phyloP scores from a whole-genome alignment of 2,113 vertebrate species.

The Girardinichthys multiradiatus region DNA sequence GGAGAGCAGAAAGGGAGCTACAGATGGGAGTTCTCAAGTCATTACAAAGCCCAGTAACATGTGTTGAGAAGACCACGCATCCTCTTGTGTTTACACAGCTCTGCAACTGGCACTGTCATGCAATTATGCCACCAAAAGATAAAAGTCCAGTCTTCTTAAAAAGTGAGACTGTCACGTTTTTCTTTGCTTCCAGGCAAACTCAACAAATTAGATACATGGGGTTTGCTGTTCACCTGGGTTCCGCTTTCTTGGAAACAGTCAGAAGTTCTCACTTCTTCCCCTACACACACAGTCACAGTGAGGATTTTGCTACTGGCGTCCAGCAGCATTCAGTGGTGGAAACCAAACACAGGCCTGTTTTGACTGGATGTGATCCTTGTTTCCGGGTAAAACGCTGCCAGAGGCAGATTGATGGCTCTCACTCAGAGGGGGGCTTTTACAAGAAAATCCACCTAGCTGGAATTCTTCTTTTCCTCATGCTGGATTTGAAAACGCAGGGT shows the following conservation, averaged over 20 bases:
- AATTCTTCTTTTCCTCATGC: conserved; percentile 62
- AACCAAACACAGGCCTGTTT: conserved; percentile 78
- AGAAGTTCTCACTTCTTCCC: conserved; percentile 36
- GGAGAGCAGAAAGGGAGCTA: conserved; percentile 58
- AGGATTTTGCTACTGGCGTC: conserved; percentile 64
- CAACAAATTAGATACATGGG: conserved; percentile 66
- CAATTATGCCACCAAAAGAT: conserved; percentile 58
- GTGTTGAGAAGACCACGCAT: conserved; percentile 63
- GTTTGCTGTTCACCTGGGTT: conserved; percentile 62
- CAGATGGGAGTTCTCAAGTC: conserved; percentile 77
- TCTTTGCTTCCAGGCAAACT: conserved; percentile 57
- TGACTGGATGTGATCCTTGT: conserved; percentile 77
- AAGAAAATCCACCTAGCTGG: conserved; percentile 69
- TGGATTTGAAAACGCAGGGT: conserved; percentile 48
- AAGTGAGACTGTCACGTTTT: conserved; percentile 44
- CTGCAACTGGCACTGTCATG: conserved; percentile 41
- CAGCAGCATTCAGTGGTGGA: conserved; percentile 67
- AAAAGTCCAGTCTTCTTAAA: conserved; percentile 61
- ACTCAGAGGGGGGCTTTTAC: conserved; percentile 71
- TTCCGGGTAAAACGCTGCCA: conserved; percentile 72
- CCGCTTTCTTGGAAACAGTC: conserved; percentile 32
- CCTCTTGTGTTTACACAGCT: conserved; percentile 43
- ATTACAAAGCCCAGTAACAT: conserved; percentile 74
- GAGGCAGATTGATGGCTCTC: conserved; percentile 72
- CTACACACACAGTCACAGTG: conserved; percentile 38